These are phyloP conservation scores for Clarias gariepinus DNA, from an alignment of 2,113 vertebrate genomes.

Conservation along the genomic window DNA sequence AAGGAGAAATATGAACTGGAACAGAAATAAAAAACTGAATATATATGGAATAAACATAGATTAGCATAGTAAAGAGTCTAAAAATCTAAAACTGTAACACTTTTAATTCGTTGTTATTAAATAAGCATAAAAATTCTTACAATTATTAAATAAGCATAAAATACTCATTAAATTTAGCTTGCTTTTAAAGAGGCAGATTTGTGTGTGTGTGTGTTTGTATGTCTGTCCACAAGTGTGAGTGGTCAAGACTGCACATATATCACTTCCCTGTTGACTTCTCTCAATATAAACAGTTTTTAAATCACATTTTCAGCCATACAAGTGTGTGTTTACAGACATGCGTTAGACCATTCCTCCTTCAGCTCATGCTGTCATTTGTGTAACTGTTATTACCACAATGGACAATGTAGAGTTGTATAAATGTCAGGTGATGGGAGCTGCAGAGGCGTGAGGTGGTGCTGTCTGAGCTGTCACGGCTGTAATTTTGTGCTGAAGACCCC, in stretches of 20 bases:
- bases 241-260: not conserved
- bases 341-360: not conserved
- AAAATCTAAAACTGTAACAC: too few species aligned
- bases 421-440: not conserved
- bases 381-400: not conserved
- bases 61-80: too few species aligned
- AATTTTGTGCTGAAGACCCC: slow-evolving; percentile 39
- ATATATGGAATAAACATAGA: too few species aligned
- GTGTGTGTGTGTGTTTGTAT: not conserved
- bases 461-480: slow-evolving; percentile 27
- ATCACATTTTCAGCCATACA: not conserved
- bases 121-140: too few species aligned
- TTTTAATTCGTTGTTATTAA: too few species aligned
- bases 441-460: not conserved
- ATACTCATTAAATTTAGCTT: not conserved
- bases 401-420: not conserved
- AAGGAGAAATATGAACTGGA: not conserved
- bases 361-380: not conserved
- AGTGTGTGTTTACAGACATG: not conserved
- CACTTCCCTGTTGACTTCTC: not conserved
- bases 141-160: too few species aligned
- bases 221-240: not conserved
- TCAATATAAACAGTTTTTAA: not conserved
- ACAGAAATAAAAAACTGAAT: too few species aligned
- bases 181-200: not conserved